Evolutionary conservation across 2,888 invertebrate genomes (phyloP), one percentile per base, ranked within the genome.

Genomic region (Drosophila kuntzei): DNA sequence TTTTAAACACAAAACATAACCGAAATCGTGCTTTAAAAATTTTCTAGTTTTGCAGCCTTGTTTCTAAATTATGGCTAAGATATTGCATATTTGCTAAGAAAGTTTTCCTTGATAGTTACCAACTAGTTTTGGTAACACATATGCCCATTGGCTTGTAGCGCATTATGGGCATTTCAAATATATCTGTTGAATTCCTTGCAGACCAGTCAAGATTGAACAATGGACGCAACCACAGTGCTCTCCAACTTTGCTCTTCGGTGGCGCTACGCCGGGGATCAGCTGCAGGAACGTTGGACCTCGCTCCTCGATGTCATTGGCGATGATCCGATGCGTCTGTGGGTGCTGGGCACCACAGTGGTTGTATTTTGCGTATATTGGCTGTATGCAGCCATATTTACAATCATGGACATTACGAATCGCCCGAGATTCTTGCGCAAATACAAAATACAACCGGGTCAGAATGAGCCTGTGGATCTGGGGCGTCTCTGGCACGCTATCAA

Each of bases 371-470:
- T 95, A 0, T 97, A 96, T 91, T 96, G 96, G 96, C 63, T 94
- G 0, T 93, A 95, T 81, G 96, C 96, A 2, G 94, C 94, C 0
- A 93, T 96, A 64, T 96, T 96, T 83, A 95, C 95, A 0, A 71
- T 96, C 27, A 92, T 97, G 89, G 97, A 97, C 88, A 76, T 95
- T 3, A 95, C 95, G 1, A 95, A 95, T 74, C 94, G 94, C 72
- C 97, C 97, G 7, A 92, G 93, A 3, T 94, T 94, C 70, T 87
- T 97, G 55, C 93, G 95, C 39, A 94, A 94, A 71, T 97, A 97
- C 91, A 97, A 97, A 92, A 95, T 96, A 65, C 97, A 97, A 89
- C 95, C 95, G 0, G 95, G 95, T 3, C 95, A 95, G 49, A 96
- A 96, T 91, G 95, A 95, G 80, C 96, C 96, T 0, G 95, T 96